A percentile compares a stretch with the other conserved stretches of the same genome.
These are phyloP conservation scores for Ahaetulla prasina DNA, from an alignment of 2,113 vertebrate species.

Conservation along the genomic window DNA sequence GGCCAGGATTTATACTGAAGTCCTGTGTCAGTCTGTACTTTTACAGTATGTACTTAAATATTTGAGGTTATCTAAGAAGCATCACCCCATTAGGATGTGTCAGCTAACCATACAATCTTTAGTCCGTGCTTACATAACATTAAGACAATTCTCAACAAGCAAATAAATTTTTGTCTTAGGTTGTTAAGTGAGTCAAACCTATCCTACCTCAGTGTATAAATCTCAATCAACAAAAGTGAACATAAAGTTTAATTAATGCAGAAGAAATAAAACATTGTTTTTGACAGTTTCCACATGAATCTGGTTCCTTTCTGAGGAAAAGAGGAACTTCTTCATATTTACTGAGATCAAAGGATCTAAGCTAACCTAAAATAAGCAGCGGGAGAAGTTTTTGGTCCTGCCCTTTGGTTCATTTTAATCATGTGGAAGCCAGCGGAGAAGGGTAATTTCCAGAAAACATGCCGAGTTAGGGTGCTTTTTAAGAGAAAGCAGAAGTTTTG, in stretches of 20 bases:
- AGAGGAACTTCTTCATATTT: neutral
- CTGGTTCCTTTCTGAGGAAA: neutral
- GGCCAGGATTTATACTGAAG: neutral
- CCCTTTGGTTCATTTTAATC: neutral
- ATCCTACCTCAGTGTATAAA: neutral
- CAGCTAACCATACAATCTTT: neutral
- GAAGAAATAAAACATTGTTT: neutral
- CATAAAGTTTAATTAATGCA: neutral
- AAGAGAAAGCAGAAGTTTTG: neutral
- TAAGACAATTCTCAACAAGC: neutral
- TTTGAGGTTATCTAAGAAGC: neutral
- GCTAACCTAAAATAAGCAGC: neutral
- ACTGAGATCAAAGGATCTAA: neutral
- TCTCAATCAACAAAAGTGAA: neutral
- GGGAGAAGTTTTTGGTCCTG: neutral
- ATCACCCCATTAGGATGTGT: neutral
- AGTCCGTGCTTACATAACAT: neutral
- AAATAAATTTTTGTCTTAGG: neutral
- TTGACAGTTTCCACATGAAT: neutral
- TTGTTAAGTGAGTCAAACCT: neutral
- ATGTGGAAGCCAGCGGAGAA: neutral
- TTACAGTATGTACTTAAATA: neutral
- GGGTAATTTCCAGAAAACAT: neutral
- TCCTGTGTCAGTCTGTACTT: neutral
- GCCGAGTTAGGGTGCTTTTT: neutral